A percentile compares a stretch with the other conserved stretches of the same genome.
These are phyloP conservation scores for Atopsyche davidsoni DNA, from an alignment of 1,140 invertebrate species.

Conservation along the genomic window DNA sequence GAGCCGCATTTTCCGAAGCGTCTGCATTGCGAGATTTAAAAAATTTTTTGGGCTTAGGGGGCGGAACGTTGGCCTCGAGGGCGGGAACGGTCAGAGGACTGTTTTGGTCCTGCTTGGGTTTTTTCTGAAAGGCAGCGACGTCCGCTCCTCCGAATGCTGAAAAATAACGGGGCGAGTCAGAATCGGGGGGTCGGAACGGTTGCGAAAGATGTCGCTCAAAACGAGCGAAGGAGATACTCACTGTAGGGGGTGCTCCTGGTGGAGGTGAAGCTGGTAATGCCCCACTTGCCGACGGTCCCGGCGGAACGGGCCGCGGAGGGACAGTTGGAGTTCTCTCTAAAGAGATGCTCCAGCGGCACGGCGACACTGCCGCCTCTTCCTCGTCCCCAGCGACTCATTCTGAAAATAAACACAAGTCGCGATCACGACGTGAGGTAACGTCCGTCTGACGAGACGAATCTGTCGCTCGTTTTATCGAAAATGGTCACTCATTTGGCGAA, in stretches of 20 bases:
- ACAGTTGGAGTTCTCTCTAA: conserved; percentile 81
- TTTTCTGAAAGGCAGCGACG: conserved; percentile 40
- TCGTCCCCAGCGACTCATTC: conserved; percentile 56
- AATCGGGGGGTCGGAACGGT: too few relatives aligned
- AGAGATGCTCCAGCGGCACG: conserved; percentile 53
- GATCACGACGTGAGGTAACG: background rate
- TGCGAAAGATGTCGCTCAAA: too few relatives aligned
- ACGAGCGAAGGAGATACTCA: conserved; percentile 37
- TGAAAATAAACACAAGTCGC: conserved; percentile 20
- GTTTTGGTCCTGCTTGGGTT: conserved; percentile 53
- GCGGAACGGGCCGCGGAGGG: conserved; percentile 81
- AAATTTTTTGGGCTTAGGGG: conserved; percentile 78
- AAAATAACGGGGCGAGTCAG: too few relatives aligned
- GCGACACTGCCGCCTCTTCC: conserved; percentile 54
- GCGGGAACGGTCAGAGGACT: conserved; percentile 49
- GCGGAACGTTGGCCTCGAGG: conserved; percentile 47
- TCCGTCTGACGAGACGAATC: background rate
- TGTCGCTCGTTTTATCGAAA: conserved; percentile 7
- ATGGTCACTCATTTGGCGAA: conserved; percentile 2
- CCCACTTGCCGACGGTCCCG: conserved; percentile 88
- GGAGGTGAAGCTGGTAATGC: conserved; percentile 87
- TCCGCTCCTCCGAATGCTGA: conserved; percentile 38
- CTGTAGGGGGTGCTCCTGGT: conserved; percentile 73
- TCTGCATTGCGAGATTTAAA: conserved; percentile 78
- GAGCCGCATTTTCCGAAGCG: conserved; percentile 49